Conservation (phyloP, 2,888 invertebrate species). For the Phania funesta region DNA sequence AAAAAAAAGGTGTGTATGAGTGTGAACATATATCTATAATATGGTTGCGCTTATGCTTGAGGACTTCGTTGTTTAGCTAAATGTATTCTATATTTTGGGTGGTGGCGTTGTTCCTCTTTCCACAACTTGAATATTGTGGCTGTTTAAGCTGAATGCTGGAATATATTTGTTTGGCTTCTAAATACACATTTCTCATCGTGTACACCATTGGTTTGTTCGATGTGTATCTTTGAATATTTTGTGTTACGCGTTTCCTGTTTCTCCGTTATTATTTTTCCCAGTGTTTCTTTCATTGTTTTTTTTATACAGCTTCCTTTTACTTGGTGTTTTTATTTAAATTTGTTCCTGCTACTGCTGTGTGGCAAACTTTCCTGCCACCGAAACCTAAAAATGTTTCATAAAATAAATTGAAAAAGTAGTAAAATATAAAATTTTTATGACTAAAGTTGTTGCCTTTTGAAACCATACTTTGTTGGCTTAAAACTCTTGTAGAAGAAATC, state of each 20-base stretch:
- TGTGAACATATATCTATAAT: background rate
- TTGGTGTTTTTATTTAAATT: background rate
- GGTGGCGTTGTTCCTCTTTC: conserved; percentile 24
- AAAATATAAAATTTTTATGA: conserved; percentile 54
- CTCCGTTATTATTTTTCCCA: conserved; percentile 31
- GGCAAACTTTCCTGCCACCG: conserved; percentile 52
- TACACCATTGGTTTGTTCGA: conserved; percentile 6
- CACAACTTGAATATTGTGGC: conserved; percentile 33
- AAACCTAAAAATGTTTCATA: conserved; percentile 60
- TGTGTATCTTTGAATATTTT: conserved; percentile 17
- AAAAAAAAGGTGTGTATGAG: background rate
- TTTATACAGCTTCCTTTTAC: conserved; percentile 56
- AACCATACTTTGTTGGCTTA: conserved; percentile 29
- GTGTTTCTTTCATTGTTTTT: conserved; percentile 47
- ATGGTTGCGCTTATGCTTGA: conserved; percentile 38
- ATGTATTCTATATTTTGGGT: conserved; percentile 38
- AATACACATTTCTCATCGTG: no score
- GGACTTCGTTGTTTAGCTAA: conserved; percentile 36
- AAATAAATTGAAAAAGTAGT: conserved; percentile 57
- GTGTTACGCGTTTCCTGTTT: conserved; percentile 51
- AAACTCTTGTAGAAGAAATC: conserved; percentile 23
- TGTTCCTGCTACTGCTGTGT: conserved; percentile 7
- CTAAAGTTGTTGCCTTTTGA: conserved; percentile 61
- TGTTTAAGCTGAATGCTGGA: conserved; percentile 48
- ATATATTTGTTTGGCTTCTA: conserved; percentile 29